phyloP scores from a whole-genome alignment of 2,113 vertebrate species.

The Acrocephalus arundinaceus region DNA sequence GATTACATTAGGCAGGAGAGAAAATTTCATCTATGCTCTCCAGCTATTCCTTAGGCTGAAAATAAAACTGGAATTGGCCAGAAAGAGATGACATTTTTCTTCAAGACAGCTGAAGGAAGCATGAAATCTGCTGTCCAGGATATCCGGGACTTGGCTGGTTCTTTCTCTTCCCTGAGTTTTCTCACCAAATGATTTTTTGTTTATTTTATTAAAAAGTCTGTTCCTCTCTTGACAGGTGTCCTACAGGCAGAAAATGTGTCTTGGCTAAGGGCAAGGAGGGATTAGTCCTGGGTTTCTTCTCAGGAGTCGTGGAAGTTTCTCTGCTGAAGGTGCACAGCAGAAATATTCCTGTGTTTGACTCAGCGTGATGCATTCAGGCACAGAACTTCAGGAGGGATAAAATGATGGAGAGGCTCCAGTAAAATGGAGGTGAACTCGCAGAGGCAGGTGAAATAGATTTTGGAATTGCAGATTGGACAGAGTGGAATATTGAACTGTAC shows the following conservation, averaged over 20 bases:
- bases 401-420: not conserved
- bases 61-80: conserved; percentile 71
- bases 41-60: conserved; percentile 40
- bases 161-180: conserved; percentile 51
- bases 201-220: conserved; percentile 68
- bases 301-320: conserved; percentile 17
- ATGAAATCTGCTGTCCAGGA: conserved; percentile 69
- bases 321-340: not conserved
- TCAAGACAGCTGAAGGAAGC: conserved; percentile 74
- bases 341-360: not conserved
- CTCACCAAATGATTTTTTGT: conserved; percentile 64
- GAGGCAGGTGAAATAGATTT: not conserved
- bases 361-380: not conserved
- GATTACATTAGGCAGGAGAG: conserved; percentile 31
- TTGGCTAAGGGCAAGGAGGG: not conserved
- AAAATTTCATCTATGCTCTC: conserved; percentile 24
- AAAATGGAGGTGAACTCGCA: not conserved
- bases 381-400: not conserved
- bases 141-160: conserved; percentile 74
- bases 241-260: not conserved
- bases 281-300: conserved; percentile 57
- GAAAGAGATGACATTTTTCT: conserved; percentile 70
- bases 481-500: not conserved
- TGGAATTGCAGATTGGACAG: not conserved
- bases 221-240: conserved; percentile 76